These are phyloP conservation scores for Phengaris arion DNA, from an alignment of 2,888 invertebrate species.

Conservation along the genomic window DNA sequence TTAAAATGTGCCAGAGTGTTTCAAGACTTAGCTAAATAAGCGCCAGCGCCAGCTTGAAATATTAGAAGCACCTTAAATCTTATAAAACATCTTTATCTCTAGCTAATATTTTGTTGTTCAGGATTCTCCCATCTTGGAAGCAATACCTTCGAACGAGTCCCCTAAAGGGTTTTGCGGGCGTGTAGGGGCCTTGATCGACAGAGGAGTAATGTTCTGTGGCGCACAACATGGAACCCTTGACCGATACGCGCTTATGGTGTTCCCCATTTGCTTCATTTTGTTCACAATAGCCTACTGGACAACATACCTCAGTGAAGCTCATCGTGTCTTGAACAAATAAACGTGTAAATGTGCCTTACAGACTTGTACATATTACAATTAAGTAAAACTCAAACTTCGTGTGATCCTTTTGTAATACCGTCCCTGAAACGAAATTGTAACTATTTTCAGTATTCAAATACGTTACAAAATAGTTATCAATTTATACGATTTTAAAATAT, in stretches of 20 bases:
- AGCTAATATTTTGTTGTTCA: conserved; percentile 41
- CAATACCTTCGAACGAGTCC: conserved; percentile 57
- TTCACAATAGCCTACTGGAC: conserved; percentile 82
- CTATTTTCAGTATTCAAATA: conserved; percentile 31
- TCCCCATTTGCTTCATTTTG: conserved; percentile 79
- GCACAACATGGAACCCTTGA: conserved; percentile 81
- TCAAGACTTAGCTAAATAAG: not conserved
- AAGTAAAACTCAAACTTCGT: conserved; percentile 16
- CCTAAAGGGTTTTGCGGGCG: conserved; percentile 53
- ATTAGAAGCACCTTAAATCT: not conserved
- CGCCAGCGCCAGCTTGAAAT: not conserved
- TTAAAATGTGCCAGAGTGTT: not conserved
- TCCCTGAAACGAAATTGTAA: conserved; percentile 26
- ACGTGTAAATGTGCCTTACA: conserved; percentile 35
- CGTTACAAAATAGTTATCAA: conserved; percentile 30
- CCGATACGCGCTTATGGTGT: conserved; percentile 80
- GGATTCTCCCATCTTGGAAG: conserved; percentile 73
- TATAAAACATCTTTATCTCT: not conserved
- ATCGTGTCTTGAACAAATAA: conserved; percentile 55
- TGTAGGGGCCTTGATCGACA: conserved; percentile 68
- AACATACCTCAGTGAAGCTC: conserved; percentile 80
- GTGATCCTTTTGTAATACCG: conserved; percentile 8
- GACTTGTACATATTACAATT: conserved; percentile 29
- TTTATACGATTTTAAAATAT: conserved; percentile 22
- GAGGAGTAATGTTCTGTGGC: conserved; percentile 81